Evolutionary conservation across 2,888 invertebrate genomes (phyloP), one percentile per base, ranked within the genome.

Genomic region (Drosophila stalkeri): DNA sequence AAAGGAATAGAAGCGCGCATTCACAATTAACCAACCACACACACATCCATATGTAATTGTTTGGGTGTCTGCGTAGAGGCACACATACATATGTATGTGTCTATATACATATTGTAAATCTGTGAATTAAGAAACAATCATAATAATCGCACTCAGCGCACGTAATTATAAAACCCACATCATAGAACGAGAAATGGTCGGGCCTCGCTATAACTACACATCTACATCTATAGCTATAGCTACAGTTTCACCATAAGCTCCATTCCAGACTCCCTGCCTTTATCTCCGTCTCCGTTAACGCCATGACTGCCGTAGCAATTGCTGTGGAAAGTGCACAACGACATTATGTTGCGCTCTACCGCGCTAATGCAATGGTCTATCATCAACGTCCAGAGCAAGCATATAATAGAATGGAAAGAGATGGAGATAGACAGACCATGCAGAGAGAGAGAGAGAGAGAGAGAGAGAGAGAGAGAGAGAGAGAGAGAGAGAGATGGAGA

Each of bases 61-160:
- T 18, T 23, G 11, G 35, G 31, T 37, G 14, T 54, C 20, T 33
- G 31, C 37, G 35, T 43, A 14, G 33, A 37, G 4, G 35, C 20
- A 59, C 59, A 52, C 68, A 77, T 16, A 37, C 6, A 54, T 54
- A 2, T 11, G n/a, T 54, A 2, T 11, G n/a, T 23, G 35, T 37
- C 14, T 37, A 23, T 54, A 54, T 54, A 78, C 46, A 72, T 49
- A 67, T 70, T 74, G 80, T 81, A 77, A 78, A 89, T 80, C 80
- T 77, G 74, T 82, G 86, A 90, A 90, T 90, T 90, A 90, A 88
- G 85, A 82, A 90, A 90, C 89, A 90, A 90, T 90, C 81, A 87
- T 89, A 81, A 89, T 79, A 84, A 86, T 88, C 81, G 81, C 84
- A 86, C 85, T 85, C 82, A 82, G 80, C 77, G 74, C 72, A 85